Evolutionary conservation across 92 coral and sea anemone species (phyloP), one percentile per base, ranked within the genome.

Genomic region (Muricea muricata): DNA sequence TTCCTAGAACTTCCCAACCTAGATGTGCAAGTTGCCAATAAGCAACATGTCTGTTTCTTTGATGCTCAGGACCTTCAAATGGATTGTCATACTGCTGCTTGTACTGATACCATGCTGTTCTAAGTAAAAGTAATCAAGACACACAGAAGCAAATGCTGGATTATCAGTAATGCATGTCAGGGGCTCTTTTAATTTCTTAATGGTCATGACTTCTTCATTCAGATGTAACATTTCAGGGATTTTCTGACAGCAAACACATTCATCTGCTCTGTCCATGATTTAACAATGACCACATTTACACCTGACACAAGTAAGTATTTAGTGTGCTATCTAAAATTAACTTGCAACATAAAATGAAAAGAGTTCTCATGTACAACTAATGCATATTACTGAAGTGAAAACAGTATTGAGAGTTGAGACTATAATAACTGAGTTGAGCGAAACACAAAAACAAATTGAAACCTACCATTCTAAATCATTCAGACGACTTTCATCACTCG

Each of bases 41-140:
- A 56, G 84, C 84, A 50, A 79, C 33, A 42, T 87, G 91, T 35
- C 91, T 73, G 69, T 82, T 70, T 4, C 29, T n/a, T 63, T 87
- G 84, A 42, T 87, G 87, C 1, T 79, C 86, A 24, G 86, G 90
- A 3, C 84, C 84, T 79, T 79, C 83, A 55, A 33, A 78, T 78
- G 71, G 83, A 30, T 78, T 55, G 71, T 78, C 83, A 50, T 78
- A 78, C 65, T 78, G 71, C 52, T 55, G 30, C 83, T 50, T 78
- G 71, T 78, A 54, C 70, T 78, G 83, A 57, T 78, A 30, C 84
- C 73, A 78, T 55, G 73, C 84, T 78, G 84, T 76, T 76, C 77
- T 18, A 3, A 71, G 77, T 71, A 71, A 54, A 32, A 12, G 33
- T 4, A 26, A 33, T 31, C 37, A 3, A 79, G 25, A 79, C 73